Base-by-base conservation (phyloP, 2,797 vertebrate species). In the Sorex maritimensis region DNA sequence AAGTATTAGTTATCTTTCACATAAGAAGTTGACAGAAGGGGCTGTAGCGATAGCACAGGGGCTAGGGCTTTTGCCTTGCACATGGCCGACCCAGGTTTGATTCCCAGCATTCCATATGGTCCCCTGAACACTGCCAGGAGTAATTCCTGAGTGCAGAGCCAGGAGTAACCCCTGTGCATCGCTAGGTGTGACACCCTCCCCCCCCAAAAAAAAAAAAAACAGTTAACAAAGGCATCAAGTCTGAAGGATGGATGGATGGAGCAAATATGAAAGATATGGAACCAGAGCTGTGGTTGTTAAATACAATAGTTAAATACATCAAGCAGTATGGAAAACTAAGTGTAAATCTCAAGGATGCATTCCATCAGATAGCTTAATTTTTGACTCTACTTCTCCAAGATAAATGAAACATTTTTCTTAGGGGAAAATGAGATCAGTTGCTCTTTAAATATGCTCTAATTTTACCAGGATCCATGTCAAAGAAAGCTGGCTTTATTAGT, bases 401-500 rank as follows among this genome's bases (percentile, higher is more conserved):
- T 91, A 89, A 92, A 55, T 71, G 44, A 30, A 38, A 75, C 78
- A 81, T 49, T 94, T 93, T 91, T 86, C 68, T 90, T 87, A 87
- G 63, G 55, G 90, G 28, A 87, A 24, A 94, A 49, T 90, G 77
- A 85, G 46, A 72, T 55, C 68, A 82, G 24, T 84, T 12, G 46
- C 26, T 61, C 21, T 88, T 88, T 90, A 86, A 61, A 69, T 26
- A 10, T 68, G 26, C 58, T 78, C 5, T 90, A 1, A 28, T 92
- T 92, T 91, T 55, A 67, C 46, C 63, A 71, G 30, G 13, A 26
- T 71, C 81, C 9, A 28, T 28, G 5, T 88, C 69, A 73, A 75
- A 63, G 79, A 93, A 93, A 90, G 49, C 75, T 86, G 75, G 13
- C 72, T 30, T 88, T 91, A 49, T 49, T 81, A 80, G 6, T 44